Evolutionary conservation across 2,113 vertebrate genomes (phyloP).

Genomic region (Xyrauchen texanus): DNA sequence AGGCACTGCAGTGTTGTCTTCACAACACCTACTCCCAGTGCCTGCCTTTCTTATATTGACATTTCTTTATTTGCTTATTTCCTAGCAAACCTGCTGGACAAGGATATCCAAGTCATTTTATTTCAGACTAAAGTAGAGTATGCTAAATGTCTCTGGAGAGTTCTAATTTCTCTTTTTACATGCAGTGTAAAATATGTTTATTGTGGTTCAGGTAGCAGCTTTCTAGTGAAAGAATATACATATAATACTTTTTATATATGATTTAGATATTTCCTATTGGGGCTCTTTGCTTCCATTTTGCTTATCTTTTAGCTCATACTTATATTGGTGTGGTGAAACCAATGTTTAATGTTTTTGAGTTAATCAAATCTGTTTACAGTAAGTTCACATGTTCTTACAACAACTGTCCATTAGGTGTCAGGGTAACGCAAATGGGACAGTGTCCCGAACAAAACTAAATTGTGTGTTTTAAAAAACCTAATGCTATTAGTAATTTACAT

Average conservation of each 20-base stretch:
- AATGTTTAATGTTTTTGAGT: neutral
- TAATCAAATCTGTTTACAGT: neutral
- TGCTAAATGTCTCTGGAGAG: neutral
- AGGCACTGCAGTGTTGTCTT: constrained; percentile 3
- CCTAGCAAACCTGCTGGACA: constrained; percentile 24
- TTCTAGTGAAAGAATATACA: neutral
- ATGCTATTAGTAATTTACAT: neutral
- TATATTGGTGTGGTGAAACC: neutral
- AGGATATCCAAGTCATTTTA: constrained; percentile 13
- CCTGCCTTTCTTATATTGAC: constrained; percentile 29
- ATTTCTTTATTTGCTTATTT: constrained; percentile 9
- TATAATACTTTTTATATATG: neutral
- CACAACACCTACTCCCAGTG: neutral
- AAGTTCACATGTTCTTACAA: neutral
- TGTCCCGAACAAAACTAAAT: neutral
- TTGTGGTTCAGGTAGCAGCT: neutral
- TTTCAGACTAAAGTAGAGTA: neutral
- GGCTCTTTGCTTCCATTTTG: neutral
- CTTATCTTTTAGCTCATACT: neutral
- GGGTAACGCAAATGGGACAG: constrained; percentile 43
- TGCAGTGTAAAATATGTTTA: neutral
- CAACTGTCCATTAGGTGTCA: constrained; percentile 63
- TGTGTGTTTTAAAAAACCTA: neutral
- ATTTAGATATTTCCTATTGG: neutral
- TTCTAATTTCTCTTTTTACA: neutral